Evolutionary conservation across 2,888 invertebrate species (phyloP), one percentile per base, ranked within the genome.

Genomic region (Teinopalpus imperialis): DNA sequence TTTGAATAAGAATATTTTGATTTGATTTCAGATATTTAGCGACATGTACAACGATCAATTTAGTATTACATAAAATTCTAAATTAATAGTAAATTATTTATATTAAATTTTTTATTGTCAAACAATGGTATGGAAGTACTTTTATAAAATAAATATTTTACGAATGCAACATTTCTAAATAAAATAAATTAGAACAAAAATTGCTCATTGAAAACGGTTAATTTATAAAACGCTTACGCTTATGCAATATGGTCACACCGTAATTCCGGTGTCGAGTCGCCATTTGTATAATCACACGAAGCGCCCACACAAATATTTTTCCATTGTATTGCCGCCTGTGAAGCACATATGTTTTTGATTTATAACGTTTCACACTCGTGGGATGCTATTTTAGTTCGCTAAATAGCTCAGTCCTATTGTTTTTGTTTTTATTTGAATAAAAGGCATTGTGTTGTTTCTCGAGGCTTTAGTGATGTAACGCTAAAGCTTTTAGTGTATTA

Each of bases 281-380:
- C 27, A 30, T 32, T 43, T 40, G 23, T 37, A 13, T 44, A 36
- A 44, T 24, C 18, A 20, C 10, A 31, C 24, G 20, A 26, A 43
- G 18, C 43, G 18, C 12, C 29, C 10, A 50, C 49, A 49, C 44
- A 52, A 55, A 53, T 47, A 53, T 51, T 53, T 51, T 34, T 27
- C 32, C 46, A 53, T 55, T 55, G 49, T 53, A 27, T 10, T 26
- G 27, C 21, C 12, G 7, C 16, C 21, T 31, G 12, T 10, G 30
- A 20, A n/a, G 10, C 23, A 21, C 35, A 27, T 12, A n/a, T 30
- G 23, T 27, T 36, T 23, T 8, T 32, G 32, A 45, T 45, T 32
- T 39, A 39, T 39, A 45, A 45, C 39, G 26, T 36, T 27, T 36
- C 26, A 3, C 10, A 12, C 16, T 14, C 21, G 10, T 29, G 8